phyloP scores from a whole-genome alignment of 2,113 vertebrate genomes.

The Hipposideros armiger region DNA sequence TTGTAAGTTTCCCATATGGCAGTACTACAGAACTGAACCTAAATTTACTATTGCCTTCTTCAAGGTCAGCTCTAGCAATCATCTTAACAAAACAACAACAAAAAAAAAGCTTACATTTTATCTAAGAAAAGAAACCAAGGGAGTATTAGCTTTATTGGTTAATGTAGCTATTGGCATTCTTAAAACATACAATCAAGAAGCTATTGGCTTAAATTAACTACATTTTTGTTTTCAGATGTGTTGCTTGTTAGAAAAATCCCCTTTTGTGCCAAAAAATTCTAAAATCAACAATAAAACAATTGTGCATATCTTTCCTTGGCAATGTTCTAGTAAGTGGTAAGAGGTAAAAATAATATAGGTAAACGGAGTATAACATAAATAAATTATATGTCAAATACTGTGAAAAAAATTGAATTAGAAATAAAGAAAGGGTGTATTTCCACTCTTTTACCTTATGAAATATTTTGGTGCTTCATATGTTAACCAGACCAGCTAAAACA shows the following conservation, averaged over 20 bases:
- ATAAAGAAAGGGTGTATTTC: neutral
- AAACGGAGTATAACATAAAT: neutral
- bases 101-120: neutral
- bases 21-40: neutral
- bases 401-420: neutral
- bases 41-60: neutral
- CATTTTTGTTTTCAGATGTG: neutral
- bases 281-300: conserved; percentile 37
- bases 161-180: neutral
- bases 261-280: conserved; percentile 11
- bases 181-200: neutral
- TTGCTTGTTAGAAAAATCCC: neutral
- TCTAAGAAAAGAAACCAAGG: neutral
- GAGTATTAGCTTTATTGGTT: neutral
- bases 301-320: neutral
- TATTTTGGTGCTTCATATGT: neutral
- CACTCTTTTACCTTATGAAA: neutral
- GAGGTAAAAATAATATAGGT: neutral
- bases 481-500: neutral
- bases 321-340: neutral
- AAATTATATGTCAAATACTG: neutral
- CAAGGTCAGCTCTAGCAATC: neutral
- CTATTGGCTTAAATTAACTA: neutral
- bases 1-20: neutral
- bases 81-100: neutral